A percentile compares a stretch with the other conserved stretches of the same genome.
Evolutionary conservation across 2,113 vertebrate genomes (phyloP).

Genomic region (Myiopsitta monachus): DNA sequence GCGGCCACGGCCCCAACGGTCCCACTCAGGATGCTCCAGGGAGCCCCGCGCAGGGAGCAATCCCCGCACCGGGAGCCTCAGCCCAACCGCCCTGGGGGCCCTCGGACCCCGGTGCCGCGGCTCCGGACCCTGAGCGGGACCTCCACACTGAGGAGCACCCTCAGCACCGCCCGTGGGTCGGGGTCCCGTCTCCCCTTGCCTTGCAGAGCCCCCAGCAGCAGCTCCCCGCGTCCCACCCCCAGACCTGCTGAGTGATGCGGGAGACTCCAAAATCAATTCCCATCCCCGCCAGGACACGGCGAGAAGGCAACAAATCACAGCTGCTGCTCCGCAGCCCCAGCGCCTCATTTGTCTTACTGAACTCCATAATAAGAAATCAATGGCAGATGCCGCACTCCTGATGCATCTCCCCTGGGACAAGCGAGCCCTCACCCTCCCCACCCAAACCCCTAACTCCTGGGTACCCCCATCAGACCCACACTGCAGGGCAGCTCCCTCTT

Average conservation of each 20-base stretch:
- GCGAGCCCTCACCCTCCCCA: neutral
- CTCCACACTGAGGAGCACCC: neutral
- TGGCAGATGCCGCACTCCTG: slow-evolving; percentile 1
- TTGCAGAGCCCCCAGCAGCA: neutral
- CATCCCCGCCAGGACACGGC: slow-evolving; percentile 39
- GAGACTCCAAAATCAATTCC: slow-evolving; percentile 68
- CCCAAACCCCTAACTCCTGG: too few relatives aligned
- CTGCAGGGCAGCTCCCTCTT: neutral
- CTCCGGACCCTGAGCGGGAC: fast-evolving
- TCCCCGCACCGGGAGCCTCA: neutral
- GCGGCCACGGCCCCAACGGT: too few relatives aligned
- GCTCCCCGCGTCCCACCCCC: neutral
- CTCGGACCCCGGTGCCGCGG: neutral
- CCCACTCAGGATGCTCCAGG: neutral
- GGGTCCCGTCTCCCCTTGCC: neutral
- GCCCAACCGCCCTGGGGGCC: neutral
- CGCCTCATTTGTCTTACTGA: slow-evolving; percentile 56
- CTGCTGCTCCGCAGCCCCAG: slow-evolving; percentile 29
- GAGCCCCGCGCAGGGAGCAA: neutral
- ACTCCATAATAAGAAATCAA: slow-evolving; percentile 50
- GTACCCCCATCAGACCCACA: neutral
- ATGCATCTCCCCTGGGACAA: neutral
- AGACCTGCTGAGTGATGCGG: slow-evolving; percentile 41
- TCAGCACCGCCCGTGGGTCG: fast-evolving
- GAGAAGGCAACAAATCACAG: slow-evolving; percentile 64